Evolutionary conservation across 1,140 invertebrate species (phyloP).

Genomic region (Caenorhabditis elegans): WBcel235 BX284605.5:10670001-10670500

Average conservation of each 20-base stretch:
- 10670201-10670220: neutral
- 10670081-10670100: neutral
- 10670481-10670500: too few relatives aligned
- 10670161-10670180: slow-evolving; percentile 10
- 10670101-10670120: neutral
- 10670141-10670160: neutral
- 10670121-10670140: neutral
- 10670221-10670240: slow-evolving; percentile 2
- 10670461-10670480: too few relatives aligned
- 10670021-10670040: neutral
- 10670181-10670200: neutral
- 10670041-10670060: neutral
- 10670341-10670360: too few relatives aligned
- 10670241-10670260: neutral
- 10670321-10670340: too few relatives aligned
- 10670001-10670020: neutral
- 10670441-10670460: too few relatives aligned
- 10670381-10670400: too few relatives aligned
- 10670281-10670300: neutral
- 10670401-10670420: too few relatives aligned
- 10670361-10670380: too few relatives aligned
- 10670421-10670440: too few relatives aligned
- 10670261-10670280: neutral
- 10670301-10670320: too few relatives aligned
- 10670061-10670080: neutral